phyloP scores from a whole-genome alignment of 2,888 invertebrate genomes.

The Calameuta pallipes region DNA sequence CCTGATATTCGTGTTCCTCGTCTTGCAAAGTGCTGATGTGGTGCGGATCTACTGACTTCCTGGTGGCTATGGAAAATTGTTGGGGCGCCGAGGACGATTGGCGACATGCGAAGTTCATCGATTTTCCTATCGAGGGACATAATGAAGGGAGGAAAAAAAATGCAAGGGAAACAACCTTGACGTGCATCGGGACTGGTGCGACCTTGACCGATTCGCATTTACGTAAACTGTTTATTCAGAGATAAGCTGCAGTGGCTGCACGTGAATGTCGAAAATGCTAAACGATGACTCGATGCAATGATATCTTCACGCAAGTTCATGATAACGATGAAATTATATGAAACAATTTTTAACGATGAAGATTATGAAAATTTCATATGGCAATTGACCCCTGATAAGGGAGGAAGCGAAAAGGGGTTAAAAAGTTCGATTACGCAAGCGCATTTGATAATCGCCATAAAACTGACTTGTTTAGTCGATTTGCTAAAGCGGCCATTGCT shows the following conservation, averaged over 20 bases:
- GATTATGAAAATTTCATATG: background rate
- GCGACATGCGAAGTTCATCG: constrained; percentile 48
- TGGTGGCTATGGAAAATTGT: background rate
- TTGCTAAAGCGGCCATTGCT: background rate
- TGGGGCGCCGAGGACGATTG: background rate
- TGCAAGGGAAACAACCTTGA: constrained; percentile 22
- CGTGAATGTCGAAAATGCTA: constrained; percentile 1
- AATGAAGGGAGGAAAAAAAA: constrained; percentile 17
- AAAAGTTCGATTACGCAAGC: background rate
- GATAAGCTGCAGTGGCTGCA: constrained; percentile 13
- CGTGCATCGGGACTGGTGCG: constrained; percentile 35
- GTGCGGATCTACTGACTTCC: background rate
- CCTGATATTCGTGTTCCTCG: background rate
- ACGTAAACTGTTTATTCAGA: constrained; percentile 21
- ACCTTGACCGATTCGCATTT: constrained; percentile 36
- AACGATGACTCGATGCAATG: background rate
- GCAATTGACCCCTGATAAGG: background rate
- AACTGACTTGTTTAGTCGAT: background rate
- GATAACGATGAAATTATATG: background rate
- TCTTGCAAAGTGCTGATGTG: background rate
- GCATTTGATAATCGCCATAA: background rate
- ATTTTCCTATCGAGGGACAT: constrained; percentile 23
- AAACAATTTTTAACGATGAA: background rate
- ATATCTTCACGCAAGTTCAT: background rate
- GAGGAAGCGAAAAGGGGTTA: too few relatives aligned